A percentile compares a stretch with the other conserved stretches of the same genome.
Evolutionary conservation across 2,888 invertebrate genomes (phyloP).

Genomic region (Desoria tigrina): DNA sequence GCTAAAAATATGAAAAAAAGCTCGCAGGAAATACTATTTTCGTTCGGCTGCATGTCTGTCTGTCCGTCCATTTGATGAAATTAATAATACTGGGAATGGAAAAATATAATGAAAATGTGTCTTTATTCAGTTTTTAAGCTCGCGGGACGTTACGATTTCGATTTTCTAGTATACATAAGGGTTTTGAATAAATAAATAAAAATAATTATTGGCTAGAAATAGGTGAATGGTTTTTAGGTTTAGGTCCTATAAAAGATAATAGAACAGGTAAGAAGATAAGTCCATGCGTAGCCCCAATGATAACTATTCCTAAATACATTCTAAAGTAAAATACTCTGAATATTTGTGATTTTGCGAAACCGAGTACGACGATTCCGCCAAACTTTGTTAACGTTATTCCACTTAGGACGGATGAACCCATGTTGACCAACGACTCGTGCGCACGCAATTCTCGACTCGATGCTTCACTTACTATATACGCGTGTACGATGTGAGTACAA

Average conservation of each 20-base stretch:
- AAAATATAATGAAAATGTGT: too few species aligned
- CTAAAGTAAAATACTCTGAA: constrained; percentile 95
- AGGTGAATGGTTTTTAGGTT: too few species aligned
- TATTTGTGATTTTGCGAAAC: constrained; percentile 96
- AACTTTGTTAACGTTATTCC: constrained; percentile 98
- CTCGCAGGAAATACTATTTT: too few species aligned
- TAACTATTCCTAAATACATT: constrained; percentile 95
- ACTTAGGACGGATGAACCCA: constrained; percentile 94
- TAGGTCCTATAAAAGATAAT: constrained; percentile 59
- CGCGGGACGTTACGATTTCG: too few species aligned
- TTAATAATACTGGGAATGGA: too few species aligned
- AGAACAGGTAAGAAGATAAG: constrained; percentile 95
- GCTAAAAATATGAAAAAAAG: too few species aligned
- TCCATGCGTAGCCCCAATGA: constrained; percentile 95
- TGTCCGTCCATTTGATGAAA: too few species aligned
- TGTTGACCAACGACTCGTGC: constrained; percentile 77
- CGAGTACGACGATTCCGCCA: constrained; percentile 93
- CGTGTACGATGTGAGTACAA: constrained; percentile 93
- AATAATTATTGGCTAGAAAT: too few species aligned
- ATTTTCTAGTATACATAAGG: too few species aligned
- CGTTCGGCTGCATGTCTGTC: too few species aligned
- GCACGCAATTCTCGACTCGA: constrained; percentile 73
- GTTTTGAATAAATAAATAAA: too few species aligned
- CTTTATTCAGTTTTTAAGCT: too few species aligned
- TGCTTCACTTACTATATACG: constrained; percentile 78